Evolutionary conservation across 2,797 vertebrate genomes (phyloP), one percentile per base, ranked within the genome.

Genomic region (Microcaecilia unicolor): DNA sequence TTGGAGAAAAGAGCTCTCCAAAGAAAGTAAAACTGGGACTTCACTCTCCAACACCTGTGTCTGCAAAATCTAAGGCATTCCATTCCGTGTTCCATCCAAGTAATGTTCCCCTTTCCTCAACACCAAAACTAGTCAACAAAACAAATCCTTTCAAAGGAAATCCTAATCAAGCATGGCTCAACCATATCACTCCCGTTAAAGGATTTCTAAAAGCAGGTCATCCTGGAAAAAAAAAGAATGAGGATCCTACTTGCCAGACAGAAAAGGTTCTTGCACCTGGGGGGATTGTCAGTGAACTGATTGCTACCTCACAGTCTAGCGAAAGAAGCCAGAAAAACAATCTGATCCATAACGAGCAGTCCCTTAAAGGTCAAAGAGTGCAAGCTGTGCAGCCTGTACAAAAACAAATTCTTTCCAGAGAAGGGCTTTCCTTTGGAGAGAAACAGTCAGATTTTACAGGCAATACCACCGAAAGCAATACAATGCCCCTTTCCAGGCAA

Each of bases 1-100:
- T 28, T 3, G 75, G 75, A 7, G 78, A 79, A 36, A 92, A 85
- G 52, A 80, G 56, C 41, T 83, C 80, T 8, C 78, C 74, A 3
- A 89, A 92, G 64, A 91, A 83, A 53, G 64, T 83, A 28, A 90
- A 86, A 33, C 61, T 81, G 11, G 78, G 76, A 5, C 22, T 68
- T 12, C 72, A 58, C 21, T 25, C 55, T 10, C 18, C 51, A 11
- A 53, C 30, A 10, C 38, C 43, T 5, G 34, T 25, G 8, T 29
- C 56, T 26, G 11, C 15, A 5, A 73, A 58, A 63, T 5, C 23
- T 8, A 81, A 74, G 44, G 10, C 31, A 1, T 48, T 30, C 18
- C 56, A 76, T 9, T 28, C 41, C 5, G 54, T 45, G 6, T 55
- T 55, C 22, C 64, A 67, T 7, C 19, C 41, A 4, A 31, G 26